Conservation (phyloP, 2,113 vertebrate genomes). For the Gallinago jamesoni region DNA sequence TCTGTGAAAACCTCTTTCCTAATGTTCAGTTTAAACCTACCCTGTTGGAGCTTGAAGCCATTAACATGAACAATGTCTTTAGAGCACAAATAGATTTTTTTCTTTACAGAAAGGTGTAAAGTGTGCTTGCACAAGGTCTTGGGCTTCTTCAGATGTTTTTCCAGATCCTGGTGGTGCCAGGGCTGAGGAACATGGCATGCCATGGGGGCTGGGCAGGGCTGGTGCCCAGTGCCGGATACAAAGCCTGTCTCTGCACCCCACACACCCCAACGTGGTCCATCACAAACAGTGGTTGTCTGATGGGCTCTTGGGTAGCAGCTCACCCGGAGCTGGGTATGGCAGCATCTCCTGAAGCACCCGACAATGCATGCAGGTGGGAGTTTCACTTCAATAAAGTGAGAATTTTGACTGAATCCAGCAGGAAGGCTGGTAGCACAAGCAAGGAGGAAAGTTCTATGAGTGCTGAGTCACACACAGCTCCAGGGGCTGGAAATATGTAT, state of each 20-base stretch:
- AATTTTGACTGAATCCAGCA: background rate
- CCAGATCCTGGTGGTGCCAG: background rate
- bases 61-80: accelerated
- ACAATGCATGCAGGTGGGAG: accelerated
- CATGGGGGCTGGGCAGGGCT: background rate
- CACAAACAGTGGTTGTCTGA: accelerated
- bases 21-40: too few relatives aligned
- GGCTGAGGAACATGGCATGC: background rate
- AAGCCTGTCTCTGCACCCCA: background rate
- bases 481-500: background rate
- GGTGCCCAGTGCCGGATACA: background rate
- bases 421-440: background rate
- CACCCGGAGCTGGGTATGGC: accelerated
- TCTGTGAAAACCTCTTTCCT: too few relatives aligned
- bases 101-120: background rate
- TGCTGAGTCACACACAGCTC: background rate
- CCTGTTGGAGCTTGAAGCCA: accelerated
- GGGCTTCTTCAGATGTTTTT: background rate
- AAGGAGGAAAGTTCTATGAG: background rate
- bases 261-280: accelerated
- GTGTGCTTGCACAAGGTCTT: background rate
- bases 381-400: background rate
- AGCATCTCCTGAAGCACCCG: accelerated
- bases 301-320: background rate
- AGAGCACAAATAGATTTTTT: accelerated